Evolutionary conservation across 2,797 vertebrate species (phyloP).

Genomic region (Taenioides sp.): DNA sequence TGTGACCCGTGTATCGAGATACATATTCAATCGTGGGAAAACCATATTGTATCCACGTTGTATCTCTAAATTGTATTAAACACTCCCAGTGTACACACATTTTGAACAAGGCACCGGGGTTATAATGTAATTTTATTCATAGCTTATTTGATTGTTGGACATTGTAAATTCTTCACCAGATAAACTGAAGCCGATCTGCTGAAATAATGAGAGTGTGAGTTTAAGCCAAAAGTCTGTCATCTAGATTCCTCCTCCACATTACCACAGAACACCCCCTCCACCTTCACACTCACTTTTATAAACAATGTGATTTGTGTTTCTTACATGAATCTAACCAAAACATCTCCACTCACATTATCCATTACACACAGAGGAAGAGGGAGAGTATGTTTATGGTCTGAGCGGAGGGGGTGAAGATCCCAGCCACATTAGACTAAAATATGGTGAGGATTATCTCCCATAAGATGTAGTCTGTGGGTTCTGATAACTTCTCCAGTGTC

Average conservation of each 20-base stretch:
- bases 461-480: background rate
- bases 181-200: background rate
- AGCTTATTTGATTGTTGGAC: background rate
- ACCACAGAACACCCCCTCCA: conserved; percentile 27
- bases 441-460: conserved; percentile 30
- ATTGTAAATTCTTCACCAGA: background rate
- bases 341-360: conserved; percentile 53
- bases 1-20: too few species aligned
- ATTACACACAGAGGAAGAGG: conserved; percentile 24
- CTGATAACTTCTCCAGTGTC: conserved; percentile 1
- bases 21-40: too few species aligned
- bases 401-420: conserved; percentile 23
- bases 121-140: too few species aligned
- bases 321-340: conserved; percentile 59
- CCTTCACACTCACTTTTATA: conserved; percentile 34
- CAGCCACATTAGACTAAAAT: conserved; percentile 19
- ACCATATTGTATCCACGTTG: too few species aligned
- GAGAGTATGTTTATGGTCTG: conserved; percentile 18
- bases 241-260: conserved; percentile 48
- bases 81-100: too few species aligned
- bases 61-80: too few species aligned
- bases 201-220: conserved; percentile 6
- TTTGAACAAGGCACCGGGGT: too few species aligned
- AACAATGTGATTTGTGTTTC: conserved; percentile 59
- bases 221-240: conserved; percentile 44